Evolutionary conservation across 1,140 invertebrate species (phyloP), one percentile per base, ranked within the genome.

Genomic region (Asbolus verrucosus): DNA sequence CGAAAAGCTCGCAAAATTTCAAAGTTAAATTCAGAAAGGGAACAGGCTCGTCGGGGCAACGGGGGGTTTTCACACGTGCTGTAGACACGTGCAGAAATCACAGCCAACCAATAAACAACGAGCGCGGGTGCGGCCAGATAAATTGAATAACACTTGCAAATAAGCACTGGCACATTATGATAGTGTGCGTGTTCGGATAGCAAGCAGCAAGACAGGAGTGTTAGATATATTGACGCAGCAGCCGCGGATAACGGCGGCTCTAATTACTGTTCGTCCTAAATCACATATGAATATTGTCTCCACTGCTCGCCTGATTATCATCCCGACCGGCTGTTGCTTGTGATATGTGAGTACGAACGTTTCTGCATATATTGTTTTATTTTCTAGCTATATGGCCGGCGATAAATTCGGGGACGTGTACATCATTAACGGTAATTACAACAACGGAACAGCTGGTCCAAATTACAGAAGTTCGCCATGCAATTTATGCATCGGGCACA

Each of bases 61-160:
- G 46, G 59, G 9, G 19, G 59, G 18, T 1, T 19, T 15, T 19
- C 75, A 73, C 78, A 78, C 76, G 78, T 78, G 78, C 70, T 66
- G 54, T 39, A 71, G 78, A 79, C 78, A 79, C 78, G 78, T 79
- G 77, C 76, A 78, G 78, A 77, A 79, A 78, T 78, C 78, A 77
- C 78, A 78, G 73, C 62, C 69, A 71, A 65, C 77, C 77, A 78
- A 79, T 79, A 79, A 79, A 79, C 78, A 79, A 78, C 70, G 67
- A 73, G 70, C 77, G 76, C 78, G 78, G 75, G 75, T 76, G 77
- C 74, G 77, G 78, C 71, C 76, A 76, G 77, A 79, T 79, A 79
- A 79, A 79, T 79, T 79, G 77, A 77, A 79, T 78, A 79, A 79
- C 78, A 79, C 77, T 79, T 79, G 78, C 78, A 76, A 78, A 78